Conservation (phyloP, 2,888 invertebrate species). For the Cyrtodaria siliqua region DNA sequence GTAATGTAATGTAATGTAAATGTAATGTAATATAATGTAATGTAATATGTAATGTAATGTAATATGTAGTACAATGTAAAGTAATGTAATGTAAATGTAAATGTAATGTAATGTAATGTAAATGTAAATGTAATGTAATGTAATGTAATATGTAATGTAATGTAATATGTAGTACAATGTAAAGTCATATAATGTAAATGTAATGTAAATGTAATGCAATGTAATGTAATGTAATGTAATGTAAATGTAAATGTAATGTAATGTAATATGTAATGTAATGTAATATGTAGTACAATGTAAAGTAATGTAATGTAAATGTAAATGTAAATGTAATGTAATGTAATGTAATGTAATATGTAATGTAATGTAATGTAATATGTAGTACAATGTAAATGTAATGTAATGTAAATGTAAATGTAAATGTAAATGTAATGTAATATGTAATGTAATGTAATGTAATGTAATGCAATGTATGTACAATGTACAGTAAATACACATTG, state of each 20-base stretch:
- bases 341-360: neutral
- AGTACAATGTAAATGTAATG: constrained; percentile 9
- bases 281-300: neutral
- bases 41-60: constrained; percentile 1
- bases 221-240: constrained; percentile 6
- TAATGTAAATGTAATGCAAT: constrained; percentile 8
- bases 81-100: neutral
- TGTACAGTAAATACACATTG: too few relatives aligned
- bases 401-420: constrained; percentile 1
- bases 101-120: constrained; percentile 3
- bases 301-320: neutral
- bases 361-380: constrained; percentile 1
- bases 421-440: neutral
- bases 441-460: constrained; percentile 1
- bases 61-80: constrained; percentile 4
- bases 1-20: neutral
- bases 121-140: neutral
- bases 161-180: neutral
- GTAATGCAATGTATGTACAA: neutral
- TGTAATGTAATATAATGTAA: constrained; percentile 5
- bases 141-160: neutral
- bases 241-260: neutral
- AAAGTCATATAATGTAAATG: constrained; percentile 1
- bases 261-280: constrained; percentile 3
- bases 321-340: neutral